These are phyloP conservation scores for Hyalella azteca DNA, from an alignment of 2,888 invertebrate genomes.

Conservation along the genomic window DNA sequence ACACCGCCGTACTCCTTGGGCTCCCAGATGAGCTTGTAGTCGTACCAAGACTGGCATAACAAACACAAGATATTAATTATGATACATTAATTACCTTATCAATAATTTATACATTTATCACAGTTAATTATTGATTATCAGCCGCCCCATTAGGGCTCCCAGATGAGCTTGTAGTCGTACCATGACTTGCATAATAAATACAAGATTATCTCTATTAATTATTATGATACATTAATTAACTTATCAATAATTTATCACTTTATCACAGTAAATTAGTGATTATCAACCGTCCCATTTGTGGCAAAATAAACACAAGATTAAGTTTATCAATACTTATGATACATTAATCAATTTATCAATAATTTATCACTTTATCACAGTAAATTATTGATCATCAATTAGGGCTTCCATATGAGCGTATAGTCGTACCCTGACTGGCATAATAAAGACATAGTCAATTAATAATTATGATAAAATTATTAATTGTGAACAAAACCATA, in stretches of 20 bases:
- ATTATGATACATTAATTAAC: not conserved
- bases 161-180: constrained; percentile 84
- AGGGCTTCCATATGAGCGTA: too few species aligned
- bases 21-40: constrained; percentile 85
- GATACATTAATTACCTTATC: not conserved
- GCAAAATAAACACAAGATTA: not conserved
- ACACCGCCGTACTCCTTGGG: constrained; percentile 84
- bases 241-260: not conserved
- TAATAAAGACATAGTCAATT: too few species aligned
- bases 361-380: too few species aligned
- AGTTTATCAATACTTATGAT: not conserved
- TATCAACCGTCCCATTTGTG: constrained; percentile 82
- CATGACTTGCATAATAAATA: constrained; percentile 70
- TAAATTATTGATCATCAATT: too few species aligned
- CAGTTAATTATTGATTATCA: too few species aligned
- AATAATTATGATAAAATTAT: too few species aligned
- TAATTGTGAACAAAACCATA: too few species aligned
- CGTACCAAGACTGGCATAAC: constrained; percentile 76
- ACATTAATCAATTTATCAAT: not conserved
- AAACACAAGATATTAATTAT: not conserved
- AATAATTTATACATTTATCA: too few species aligned
- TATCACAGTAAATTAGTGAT: too few species aligned
- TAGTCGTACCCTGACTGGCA: too few species aligned
- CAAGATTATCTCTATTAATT: not conserved
- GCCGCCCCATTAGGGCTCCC: constrained; percentile 85